These are phyloP conservation scores for Prosapia bicincta DNA, from an alignment of 2,888 invertebrate genomes.

Conservation along the genomic window DNA sequence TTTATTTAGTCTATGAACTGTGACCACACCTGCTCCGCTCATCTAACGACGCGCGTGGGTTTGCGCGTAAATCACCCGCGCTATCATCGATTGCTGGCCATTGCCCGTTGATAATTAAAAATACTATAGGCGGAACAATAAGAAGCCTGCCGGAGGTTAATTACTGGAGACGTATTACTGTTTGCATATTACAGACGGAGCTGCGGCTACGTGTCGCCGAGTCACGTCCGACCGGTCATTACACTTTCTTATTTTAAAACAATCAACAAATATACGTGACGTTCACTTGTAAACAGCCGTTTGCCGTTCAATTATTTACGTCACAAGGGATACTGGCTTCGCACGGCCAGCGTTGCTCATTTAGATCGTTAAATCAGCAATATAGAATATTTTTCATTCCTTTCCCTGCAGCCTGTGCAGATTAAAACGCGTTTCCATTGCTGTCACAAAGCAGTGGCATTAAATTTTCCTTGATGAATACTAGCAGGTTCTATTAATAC, in stretches of 20 bases:
- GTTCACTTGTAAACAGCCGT: neutral
- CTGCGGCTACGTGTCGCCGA: neutral
- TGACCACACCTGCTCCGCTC: neutral
- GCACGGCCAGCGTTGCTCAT: neutral
- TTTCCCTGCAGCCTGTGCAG: no score
- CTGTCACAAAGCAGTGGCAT: no score
- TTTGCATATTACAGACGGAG: neutral
- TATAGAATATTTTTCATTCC: no score
- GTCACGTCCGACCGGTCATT: neutral
- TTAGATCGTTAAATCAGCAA: no score
- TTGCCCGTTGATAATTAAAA: neutral
- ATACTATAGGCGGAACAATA: no score
- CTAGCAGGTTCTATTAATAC: no score
- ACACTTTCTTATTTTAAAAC: neutral
- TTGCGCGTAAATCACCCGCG: neutral
- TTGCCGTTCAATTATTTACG: neutral
- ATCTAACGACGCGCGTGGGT: neutral
- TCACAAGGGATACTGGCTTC: neutral
- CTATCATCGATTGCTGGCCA: neutral
- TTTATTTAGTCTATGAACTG: neutral
- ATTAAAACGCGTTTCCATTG: no score
- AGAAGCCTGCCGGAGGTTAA: no score
- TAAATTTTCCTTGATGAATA: no score
- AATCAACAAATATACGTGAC: neutral
- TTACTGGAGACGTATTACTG: neutral